phyloP scores from a whole-genome alignment of 2,113 vertebrate genomes.

The Natator depressus region DNA sequence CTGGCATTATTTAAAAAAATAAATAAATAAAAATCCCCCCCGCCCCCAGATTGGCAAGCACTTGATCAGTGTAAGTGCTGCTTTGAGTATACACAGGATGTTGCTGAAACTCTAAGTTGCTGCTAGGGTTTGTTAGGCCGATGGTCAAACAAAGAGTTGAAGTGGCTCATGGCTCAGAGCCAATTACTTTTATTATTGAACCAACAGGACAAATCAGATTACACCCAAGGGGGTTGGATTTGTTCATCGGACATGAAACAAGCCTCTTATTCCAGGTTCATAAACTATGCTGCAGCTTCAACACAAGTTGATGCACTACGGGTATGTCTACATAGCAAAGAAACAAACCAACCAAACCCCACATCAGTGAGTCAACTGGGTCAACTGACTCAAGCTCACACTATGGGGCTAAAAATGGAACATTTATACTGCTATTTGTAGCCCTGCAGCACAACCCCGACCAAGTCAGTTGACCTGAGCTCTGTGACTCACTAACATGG shows the following conservation, averaged over 20 bases:
- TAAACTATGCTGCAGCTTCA: rapidly evolving
- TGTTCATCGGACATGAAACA: neutral
- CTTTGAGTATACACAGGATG: rapidly evolving
- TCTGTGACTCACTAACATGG: too few relatives aligned
- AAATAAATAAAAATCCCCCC: neutral
- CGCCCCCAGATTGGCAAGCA: too few relatives aligned
- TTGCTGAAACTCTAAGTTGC: neutral
- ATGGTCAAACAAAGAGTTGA: neutral
- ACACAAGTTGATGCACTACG: rapidly evolving
- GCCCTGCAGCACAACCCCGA: too few relatives aligned
- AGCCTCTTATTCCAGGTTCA: neutral
- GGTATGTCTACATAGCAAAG: neutral
- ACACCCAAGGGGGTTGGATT: neutral
- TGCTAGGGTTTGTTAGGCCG: neutral
- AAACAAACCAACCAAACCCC: neutral
- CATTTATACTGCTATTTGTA: too few relatives aligned
- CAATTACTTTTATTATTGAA: neutral
- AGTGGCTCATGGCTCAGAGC: neutral
- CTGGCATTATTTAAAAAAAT: too few relatives aligned
- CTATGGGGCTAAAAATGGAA: too few relatives aligned
- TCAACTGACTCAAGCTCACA: too few relatives aligned
- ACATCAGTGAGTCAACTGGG: neutral
- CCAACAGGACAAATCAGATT: neutral
- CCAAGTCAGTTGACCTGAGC: too few relatives aligned
- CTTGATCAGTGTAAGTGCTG: neutral